Evolutionary conservation across 2,113 vertebrate species (phyloP).

Genomic region (Plectropomus leopardus): DNA sequence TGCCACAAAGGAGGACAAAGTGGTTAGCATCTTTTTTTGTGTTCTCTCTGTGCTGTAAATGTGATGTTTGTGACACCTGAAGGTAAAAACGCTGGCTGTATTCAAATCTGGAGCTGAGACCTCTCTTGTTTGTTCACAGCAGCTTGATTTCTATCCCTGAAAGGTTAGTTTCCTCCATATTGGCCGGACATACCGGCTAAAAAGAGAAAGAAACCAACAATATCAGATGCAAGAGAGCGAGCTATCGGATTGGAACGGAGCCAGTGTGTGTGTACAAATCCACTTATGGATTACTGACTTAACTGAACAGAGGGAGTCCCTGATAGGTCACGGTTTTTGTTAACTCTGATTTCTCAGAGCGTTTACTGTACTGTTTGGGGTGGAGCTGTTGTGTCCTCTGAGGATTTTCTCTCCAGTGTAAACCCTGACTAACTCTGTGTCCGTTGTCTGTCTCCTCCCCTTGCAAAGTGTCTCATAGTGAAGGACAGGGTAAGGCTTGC

Average conservation of each 20-base stretch:
- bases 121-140: constrained; percentile 8
- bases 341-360: constrained; percentile 27
- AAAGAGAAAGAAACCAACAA: constrained; percentile 13
- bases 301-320: constrained; percentile 45
- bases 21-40: constrained; percentile 95
- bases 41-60: constrained; percentile 66
- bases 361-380: constrained; percentile 34
- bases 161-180: not conserved
- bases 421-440: constrained; percentile 80
- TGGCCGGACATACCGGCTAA: constrained; percentile 1
- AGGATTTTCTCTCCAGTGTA: constrained; percentile 21
- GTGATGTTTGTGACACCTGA: constrained; percentile 51
- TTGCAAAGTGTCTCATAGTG: constrained; percentile 87
- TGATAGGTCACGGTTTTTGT: constrained; percentile 33
- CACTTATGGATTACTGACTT: constrained; percentile 63
- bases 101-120: constrained; percentile 50
- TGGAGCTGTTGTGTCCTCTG: constrained; percentile 38
- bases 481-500: constrained; percentile 87
- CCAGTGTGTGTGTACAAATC: constrained; percentile 61
- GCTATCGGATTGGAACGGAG: constrained; percentile 57
- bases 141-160: constrained; percentile 21
- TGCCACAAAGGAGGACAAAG: constrained; percentile 99
- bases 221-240: constrained; percentile 34
- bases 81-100: constrained; percentile 47
- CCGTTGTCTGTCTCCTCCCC: constrained; percentile 83